phyloP scores from a whole-genome alignment of 53 echinoderm and acorn worm species.

The Crossaster papposus region DNA sequence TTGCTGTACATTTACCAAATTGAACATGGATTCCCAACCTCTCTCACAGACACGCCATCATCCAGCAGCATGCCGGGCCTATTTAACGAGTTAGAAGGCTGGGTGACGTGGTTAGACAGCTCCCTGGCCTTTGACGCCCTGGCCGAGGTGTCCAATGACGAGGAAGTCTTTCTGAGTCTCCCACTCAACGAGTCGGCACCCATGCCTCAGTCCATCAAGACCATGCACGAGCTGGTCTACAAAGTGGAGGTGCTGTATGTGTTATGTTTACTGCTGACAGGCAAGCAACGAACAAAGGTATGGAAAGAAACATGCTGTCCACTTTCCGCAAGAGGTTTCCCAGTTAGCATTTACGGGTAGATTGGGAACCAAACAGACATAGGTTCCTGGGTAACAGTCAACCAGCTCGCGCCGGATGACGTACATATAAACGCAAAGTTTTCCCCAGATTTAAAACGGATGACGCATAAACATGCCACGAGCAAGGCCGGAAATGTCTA shows the following conservation, averaged over 20 bases:
- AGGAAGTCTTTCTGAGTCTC: slow-evolving; percentile 85
- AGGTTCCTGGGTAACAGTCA: no score
- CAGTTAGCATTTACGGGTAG: no score
- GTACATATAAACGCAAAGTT: no score
- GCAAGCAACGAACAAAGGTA: slow-evolving; percentile 98
- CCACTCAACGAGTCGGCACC: slow-evolving; percentile 78
- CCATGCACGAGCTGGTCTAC: slow-evolving; percentile 98
- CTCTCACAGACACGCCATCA: slow-evolving; percentile 51
- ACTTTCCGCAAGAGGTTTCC: no score
- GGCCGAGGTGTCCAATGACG: slow-evolving; percentile 91
- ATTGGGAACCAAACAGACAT: no score
- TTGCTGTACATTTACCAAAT: no score
- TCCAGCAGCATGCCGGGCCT: slow-evolving; percentile 63
- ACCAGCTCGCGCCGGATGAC: no score
- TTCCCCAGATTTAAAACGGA: no score
- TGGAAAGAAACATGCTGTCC: background rate
- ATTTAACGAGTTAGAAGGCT: slow-evolving; percentile 91
- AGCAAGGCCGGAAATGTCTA: no score
- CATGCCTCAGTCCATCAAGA: slow-evolving; percentile 85
- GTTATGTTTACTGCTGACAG: slow-evolving; percentile 89
- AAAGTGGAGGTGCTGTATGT: slow-evolving; percentile 98
- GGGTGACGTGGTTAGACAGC: slow-evolving; percentile 99
- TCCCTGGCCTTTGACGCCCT: slow-evolving; percentile 97
- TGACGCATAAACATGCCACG: no score
- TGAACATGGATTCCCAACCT: background rate